Conservation (phyloP, 2,113 vertebrate genomes). For the Brachypodius melanocephalos region DNA sequence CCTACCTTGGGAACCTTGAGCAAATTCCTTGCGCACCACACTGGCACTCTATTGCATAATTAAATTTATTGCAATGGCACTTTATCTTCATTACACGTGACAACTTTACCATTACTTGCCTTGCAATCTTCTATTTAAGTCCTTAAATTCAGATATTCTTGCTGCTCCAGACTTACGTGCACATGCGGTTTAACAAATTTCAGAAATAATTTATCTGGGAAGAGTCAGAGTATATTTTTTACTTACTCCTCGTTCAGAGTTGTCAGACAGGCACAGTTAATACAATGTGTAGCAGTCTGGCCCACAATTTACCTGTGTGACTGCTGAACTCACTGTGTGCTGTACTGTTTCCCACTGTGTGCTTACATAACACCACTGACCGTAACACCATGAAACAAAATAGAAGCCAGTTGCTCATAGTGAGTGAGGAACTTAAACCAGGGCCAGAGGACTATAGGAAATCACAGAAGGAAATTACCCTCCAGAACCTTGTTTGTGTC, state of each 20-base stretch:
- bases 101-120: conserved; percentile 39
- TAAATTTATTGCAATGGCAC: conserved; percentile 68
- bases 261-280: conserved; percentile 23
- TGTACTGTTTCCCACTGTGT: not conserved
- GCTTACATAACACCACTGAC: not conserved
- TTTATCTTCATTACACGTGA: conserved; percentile 73
- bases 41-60: conserved; percentile 62
- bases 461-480: not conserved
- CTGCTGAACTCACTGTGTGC: not conserved
- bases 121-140: conserved; percentile 3
- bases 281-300: not conserved
- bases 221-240: conserved; percentile 15
- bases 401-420: not conserved
- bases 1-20: conserved; percentile 32
- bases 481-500: not conserved
- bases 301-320: not conserved
- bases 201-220: conserved; percentile 14
- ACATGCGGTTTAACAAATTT: not conserved
- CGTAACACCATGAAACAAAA: not conserved
- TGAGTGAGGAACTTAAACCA: not conserved
- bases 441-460: not conserved
- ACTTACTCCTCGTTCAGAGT: not conserved
- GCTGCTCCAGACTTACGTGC: not conserved
- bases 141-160: conserved; percentile 14
- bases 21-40: conserved; percentile 56